Percentiles rank a stretch among this genome's conserved stretches.
Conservation (phyloP, 2,797 vertebrate genomes). For the Sebastes paucispinis region DNA sequence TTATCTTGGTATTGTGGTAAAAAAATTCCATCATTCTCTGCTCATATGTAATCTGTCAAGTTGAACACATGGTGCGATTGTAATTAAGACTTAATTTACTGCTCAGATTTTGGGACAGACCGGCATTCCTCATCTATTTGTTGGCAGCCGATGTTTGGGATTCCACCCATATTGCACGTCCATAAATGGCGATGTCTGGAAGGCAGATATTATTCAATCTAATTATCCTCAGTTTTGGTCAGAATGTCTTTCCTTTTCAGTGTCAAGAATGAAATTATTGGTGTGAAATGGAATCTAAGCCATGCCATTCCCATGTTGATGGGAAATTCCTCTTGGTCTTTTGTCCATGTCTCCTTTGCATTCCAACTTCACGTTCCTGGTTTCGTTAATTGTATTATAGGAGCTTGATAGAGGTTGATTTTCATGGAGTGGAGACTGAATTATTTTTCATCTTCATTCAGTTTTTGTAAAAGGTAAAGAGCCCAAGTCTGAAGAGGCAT, state of each 20-base stretch:
- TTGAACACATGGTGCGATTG: slow-evolving; percentile 24
- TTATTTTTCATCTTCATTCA: background rate
- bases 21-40: background rate
- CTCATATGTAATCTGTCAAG: slow-evolving; percentile 24
- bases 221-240: slow-evolving; percentile 26
- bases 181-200: slow-evolving; percentile 14
- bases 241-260: background rate
- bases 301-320: background rate
- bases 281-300: background rate
- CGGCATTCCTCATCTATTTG: slow-evolving; percentile 24
- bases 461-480: background rate
- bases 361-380: background rate
- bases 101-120: slow-evolving; percentile 29
- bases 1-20: slow-evolving; percentile 11
- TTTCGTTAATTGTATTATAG: background rate
- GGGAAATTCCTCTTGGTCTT: background rate
- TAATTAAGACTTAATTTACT: slow-evolving; percentile 47
- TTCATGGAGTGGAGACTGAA: background rate
- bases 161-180: slow-evolving; percentile 21
- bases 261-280: background rate
- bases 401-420: background rate
- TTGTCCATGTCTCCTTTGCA: background rate
- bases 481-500: background rate
- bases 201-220: slow-evolving; percentile 28
- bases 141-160: slow-evolving; percentile 32